phyloP scores from a whole-genome alignment of 2,888 invertebrate species.

The Carpatolechia fugitivella region DNA sequence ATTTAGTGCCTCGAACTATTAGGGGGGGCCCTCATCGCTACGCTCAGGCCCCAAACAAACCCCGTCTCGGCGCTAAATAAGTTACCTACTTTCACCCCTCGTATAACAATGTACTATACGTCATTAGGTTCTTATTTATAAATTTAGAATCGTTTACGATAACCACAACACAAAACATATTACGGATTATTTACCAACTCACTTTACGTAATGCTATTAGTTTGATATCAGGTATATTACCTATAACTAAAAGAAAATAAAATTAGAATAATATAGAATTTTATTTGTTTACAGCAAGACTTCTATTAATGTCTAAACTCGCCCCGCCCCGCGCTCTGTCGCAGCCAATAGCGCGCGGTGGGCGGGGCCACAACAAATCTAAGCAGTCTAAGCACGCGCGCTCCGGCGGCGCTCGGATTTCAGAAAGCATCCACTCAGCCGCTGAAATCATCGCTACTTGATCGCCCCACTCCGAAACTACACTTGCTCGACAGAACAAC shows the following conservation, averaged over 20 bases:
- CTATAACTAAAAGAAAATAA: background rate
- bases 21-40: no score
- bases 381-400: slow-evolving; percentile 59
- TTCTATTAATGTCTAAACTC: slow-evolving; percentile 68
- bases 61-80: no score
- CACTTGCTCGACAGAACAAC: background rate
- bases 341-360: slow-evolving; percentile 63
- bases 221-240: background rate
- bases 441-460: background rate
- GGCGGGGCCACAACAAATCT: slow-evolving; percentile 67
- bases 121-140: no score
- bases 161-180: no score
- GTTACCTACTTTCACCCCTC: no score
- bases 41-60: no score
- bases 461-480: background rate
- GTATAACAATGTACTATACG: no score
- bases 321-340: slow-evolving; percentile 67
- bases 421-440: background rate
- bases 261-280: slow-evolving; percentile 28
- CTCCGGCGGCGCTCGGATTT: slow-evolving; percentile 9
- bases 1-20: no score
- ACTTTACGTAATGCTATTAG: background rate
- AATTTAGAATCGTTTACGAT: no score
- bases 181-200: no score
- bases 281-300: slow-evolving; percentile 44